Conservation (phyloP, 1,140 invertebrate species). For the Ceratina australensis region DNA sequence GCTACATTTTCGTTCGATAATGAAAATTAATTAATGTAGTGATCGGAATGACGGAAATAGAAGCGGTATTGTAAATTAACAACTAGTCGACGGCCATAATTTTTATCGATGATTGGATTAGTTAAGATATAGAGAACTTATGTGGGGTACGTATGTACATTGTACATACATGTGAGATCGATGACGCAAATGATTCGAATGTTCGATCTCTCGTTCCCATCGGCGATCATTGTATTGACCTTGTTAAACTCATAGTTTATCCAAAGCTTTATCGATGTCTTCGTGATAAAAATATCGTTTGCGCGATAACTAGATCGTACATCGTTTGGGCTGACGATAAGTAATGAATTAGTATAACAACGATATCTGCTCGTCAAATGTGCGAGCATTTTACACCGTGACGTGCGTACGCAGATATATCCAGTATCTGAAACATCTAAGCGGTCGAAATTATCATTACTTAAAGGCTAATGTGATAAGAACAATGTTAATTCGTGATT, state of each 20-base stretch:
- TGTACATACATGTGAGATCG: not conserved
- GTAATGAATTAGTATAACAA: conserved; percentile 14
- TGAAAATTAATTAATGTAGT: not conserved
- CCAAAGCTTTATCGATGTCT: conserved; percentile 33
- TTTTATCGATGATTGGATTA: not conserved
- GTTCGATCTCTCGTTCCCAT: conserved; percentile 1
- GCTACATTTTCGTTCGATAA: not conserved
- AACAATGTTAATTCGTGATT: too few relatives aligned
- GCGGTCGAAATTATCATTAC: too few relatives aligned
- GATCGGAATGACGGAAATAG: not conserved
- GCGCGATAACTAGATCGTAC: conserved; percentile 12
- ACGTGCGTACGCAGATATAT: too few relatives aligned
- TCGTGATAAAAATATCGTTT: conserved; percentile 20
- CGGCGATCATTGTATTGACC: conserved; percentile 23
- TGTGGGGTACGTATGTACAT: too few relatives aligned
- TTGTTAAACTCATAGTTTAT: conserved; percentile 43
- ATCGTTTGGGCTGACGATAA: conserved; percentile 45
- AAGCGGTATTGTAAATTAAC: not conserved
- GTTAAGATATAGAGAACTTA: not conserved
- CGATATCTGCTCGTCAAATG: not conserved
- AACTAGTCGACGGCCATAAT: not conserved
- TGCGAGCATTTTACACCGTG: too few relatives aligned
- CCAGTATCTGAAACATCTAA: too few relatives aligned
- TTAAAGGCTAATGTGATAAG: too few relatives aligned
- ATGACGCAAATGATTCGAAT: conserved; percentile 30